A percentile compares a stretch with the other conserved stretches of the same genome.
Evolutionary conservation across 2,888 invertebrate genomes (phyloP).

Genomic region (Quadroppia sp.): DNA sequence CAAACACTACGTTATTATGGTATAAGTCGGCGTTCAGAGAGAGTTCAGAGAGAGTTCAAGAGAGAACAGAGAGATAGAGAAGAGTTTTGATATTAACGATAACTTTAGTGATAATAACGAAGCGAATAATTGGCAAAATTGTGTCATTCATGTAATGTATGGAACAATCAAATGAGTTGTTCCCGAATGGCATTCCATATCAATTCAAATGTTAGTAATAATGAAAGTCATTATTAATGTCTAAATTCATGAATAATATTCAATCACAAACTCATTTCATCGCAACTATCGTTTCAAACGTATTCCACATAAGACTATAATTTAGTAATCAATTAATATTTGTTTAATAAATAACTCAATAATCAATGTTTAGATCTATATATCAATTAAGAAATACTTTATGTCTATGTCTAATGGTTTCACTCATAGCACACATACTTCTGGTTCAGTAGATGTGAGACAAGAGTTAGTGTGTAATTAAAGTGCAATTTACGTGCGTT

Average conservation of each 20-base stretch:
- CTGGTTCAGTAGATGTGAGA: not conserved
- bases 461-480: conserved; percentile 10
- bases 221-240: not conserved
- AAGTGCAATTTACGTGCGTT: conserved; percentile 37
- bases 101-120: not conserved
- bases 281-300: conserved; percentile 10
- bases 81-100: not conserved
- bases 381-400: not conserved
- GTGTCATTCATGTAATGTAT: conserved; percentile 34
- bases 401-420: not conserved
- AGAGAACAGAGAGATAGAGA: not conserved
- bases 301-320: not conserved
- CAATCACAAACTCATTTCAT: not conserved
- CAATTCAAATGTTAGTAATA: not conserved
- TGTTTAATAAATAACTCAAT: not conserved
- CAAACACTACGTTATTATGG: conserved; percentile 38
- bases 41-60: too few species aligned
- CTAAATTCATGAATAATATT: conserved; percentile 2
- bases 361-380: not conserved
- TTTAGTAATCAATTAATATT: not conserved
- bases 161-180: conserved; percentile 31
- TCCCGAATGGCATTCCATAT: conserved; percentile 26
- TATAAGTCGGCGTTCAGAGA: conserved; percentile 8
- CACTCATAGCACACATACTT: not conserved
- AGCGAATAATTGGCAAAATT: conserved; percentile 25